Evolutionary conservation across 2,797 vertebrate species (phyloP), one percentile per base, ranked within the genome.

Genomic region (Micropoecilia bifurca): DNA sequence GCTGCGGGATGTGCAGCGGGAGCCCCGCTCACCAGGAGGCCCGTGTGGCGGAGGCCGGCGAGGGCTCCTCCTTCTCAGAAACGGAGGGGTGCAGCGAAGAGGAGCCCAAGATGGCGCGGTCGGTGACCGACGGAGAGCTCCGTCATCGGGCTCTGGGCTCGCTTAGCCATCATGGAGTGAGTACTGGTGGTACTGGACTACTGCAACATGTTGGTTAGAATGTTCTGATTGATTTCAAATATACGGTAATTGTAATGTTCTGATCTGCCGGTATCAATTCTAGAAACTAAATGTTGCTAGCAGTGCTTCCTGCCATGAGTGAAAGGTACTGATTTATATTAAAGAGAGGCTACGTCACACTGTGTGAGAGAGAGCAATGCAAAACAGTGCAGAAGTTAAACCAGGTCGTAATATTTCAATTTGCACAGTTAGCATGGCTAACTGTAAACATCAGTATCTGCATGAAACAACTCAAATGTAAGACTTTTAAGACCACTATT

Each of bases 71-170:
- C 80, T 96, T 97, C 90, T 97, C 97, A 0, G 97, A 97, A 63
- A 94, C 94, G 14, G 97, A 98, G n/a, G 96, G 43, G 4, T 85
- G 84, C 71, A 68, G 76, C 2, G 94, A 96, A 22, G 96, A 97
- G 80, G 94, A 96, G 47, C 93, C 94, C 73, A 97, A 96, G 90
- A 94, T 98, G 30, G 96, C 96, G 41, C 97, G 97, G 75, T 99
- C 98, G 0, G 94, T 97, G 88, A 98, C 97, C 0, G 98, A 99
- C 41, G 97, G 97, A 76, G 98, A 98, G 89, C 96, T 99, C 91
- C 97, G 96, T 85, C 96, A 96, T 91, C 96, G 96, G 84, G 88
- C 95, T n/a, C 96, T 97, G 1, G 95, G 94, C 90, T 95, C 96
- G 0, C 92, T 97, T 80, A 96, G 92, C 93, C 89, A 90, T 50